Evolutionary conservation across 2,113 vertebrate species (phyloP), one percentile per base, ranked within the genome.

Genomic region (Scytalopus superciliaris): DNA sequence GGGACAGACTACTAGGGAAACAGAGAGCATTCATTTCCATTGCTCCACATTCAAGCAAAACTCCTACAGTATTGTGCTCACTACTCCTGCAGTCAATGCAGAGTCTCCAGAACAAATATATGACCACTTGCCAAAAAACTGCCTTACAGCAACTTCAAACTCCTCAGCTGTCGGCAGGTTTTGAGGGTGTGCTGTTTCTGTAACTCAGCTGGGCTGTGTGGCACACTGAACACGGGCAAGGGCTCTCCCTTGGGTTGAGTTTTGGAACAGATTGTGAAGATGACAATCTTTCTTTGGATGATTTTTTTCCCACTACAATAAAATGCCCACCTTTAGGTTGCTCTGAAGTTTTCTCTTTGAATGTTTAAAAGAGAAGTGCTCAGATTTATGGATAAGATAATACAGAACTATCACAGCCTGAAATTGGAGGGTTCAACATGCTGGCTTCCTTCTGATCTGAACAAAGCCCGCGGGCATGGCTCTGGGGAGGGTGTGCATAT

Each of bases 91-190:
- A 92, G 87, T 40, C 9, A 6, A 53, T 21, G 24, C 80, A 75
- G 72, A 79, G 24, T 73, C 89, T 94, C 73, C 70, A 94, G 69
- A 96, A 87, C 76, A 89, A 96, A 87, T 80, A n/a, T 30, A 35
- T 52, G 53, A 77, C 73, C 42, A 27, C 28, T 91, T 89, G 84
- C 87, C 68, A 89, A 86, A 84, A 85, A 57, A 76, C 19, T 53
- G 64, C 76, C 91, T 84, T 90, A 25, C 25, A 92, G 59, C 67
- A 74, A 67, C 53, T 94, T 89, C 37, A 53, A 86, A 84, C 63
- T 30, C 11, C 47, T 94, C 73, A 40, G 86, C 66, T 95, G 84
- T 74, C 0, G 0, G 70, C 76, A 77, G 77, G 69, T 57, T 83
- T 87, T 49, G 68, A 91, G 79, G 42, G 40, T 62, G n/a, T 69